These are phyloP conservation scores for Phalacrocorax pelagicus DNA, from an alignment of 2,113 vertebrate species.

Conservation along the genomic window DNA sequence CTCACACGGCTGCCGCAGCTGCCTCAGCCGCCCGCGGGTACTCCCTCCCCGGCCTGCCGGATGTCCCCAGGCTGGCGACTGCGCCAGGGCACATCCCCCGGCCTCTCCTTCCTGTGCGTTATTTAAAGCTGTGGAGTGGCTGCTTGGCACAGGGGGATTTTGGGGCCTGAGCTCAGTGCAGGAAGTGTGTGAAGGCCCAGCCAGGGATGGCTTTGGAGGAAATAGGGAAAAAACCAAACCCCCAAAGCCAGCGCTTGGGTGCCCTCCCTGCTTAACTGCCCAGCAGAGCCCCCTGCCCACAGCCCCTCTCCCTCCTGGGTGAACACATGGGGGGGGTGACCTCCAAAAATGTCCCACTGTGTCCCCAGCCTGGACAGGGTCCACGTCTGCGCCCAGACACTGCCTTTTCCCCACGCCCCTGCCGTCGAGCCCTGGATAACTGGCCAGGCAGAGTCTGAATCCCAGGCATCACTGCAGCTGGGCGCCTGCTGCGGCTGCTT, in stretches of 20 bases:
- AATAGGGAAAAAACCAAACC: accelerated
- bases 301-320: not conserved
- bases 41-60: no score
- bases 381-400: accelerated
- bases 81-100: accelerated
- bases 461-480: accelerated
- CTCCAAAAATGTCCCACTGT: accelerated
- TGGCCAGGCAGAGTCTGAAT: not conserved
- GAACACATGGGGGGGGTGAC: no score
- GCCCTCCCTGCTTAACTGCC: not conserved
- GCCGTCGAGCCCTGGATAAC: no score
- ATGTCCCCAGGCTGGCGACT: not conserved
- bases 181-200: not conserved
- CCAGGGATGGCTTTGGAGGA: not conserved
- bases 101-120: conserved; percentile 32
- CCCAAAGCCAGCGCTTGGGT: not conserved
- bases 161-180: accelerated
- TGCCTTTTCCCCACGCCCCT: accelerated
- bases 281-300: not conserved
- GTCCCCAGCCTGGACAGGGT: not conserved
- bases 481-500: accelerated
- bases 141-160: not conserved
- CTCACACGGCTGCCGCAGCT: accelerated
- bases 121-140: not conserved
- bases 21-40: accelerated